Base-by-base conservation (phyloP, 30 jellyfish, hydroid and myxozoan genomes). In the Aurelia coerulea region DNA sequence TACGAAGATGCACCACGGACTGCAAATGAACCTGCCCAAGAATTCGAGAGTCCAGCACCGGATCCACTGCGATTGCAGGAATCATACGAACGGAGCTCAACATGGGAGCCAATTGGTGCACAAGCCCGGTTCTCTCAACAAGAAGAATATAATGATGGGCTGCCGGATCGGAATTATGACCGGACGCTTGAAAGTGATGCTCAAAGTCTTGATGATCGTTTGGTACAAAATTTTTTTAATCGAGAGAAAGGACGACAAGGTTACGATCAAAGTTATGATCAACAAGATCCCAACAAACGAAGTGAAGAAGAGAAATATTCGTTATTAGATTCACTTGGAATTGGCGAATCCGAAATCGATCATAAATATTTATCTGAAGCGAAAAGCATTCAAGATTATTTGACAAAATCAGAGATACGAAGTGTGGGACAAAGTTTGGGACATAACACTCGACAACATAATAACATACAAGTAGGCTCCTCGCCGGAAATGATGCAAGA, bases 41-140 rank as follows among this genome's bases (percentile, higher is more conserved):
- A 69, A n/a, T 31, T 10, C 35, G 83, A 71, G 35, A 84, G 83
- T 63, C 87, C 84, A 2, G 96, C 74, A 10, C 96, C 96, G 37
- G 81, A 78, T 51, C 89, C 89, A 19, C 41, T 77, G 42, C 73
- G 88, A 4, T 42, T 73, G 73, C 96, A 88, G 50, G 88, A 79
- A 19, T 68, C 51, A 18, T 88, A 64, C 46, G 96, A 88, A 72
- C 54, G 90, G n/a, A 78, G 96, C 70, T 62, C 90, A 10, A 64
- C 85, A 7, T 88, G 96, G 96, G 90, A 88, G 83, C 96, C 96
- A 49, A 53, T 71, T 39, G 88, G 91, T 8, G 37, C 81, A 56
- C 74, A 39, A 15, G n/a, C 65, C 17, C 93, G 70, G 53, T 84
- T 84, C 88, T 37, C 58, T 37, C 49, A 56, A 31, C 69, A 63